phyloP scores from a whole-genome alignment of 2,113 vertebrate genomes.

The Bubalus kerabau region DNA sequence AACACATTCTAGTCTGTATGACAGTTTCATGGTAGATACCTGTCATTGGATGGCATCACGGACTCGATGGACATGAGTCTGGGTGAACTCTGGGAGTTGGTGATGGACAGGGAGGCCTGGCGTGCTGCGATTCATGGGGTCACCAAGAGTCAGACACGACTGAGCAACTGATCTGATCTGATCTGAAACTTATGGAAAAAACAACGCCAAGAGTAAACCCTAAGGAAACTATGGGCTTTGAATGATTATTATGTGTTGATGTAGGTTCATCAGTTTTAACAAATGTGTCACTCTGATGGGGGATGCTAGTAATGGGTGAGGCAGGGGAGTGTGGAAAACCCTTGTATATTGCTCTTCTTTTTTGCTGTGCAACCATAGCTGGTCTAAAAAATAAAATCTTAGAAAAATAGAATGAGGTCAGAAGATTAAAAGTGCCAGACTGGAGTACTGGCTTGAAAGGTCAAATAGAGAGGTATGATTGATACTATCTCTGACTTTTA shows the following conservation, averaged over 20 bases:
- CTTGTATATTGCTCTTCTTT: neutral
- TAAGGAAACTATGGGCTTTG: neutral
- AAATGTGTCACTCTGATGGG: neutral
- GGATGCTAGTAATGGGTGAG: neutral
- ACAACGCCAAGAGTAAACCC: neutral
- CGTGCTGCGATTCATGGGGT: too few species aligned
- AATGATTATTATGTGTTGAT: neutral
- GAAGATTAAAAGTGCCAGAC: neutral
- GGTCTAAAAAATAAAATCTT: neutral
- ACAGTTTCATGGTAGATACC: neutral
- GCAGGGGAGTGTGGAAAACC: neutral
- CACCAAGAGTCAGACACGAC: too few species aligned
- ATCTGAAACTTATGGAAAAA: neutral
- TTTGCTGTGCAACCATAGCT: neutral
- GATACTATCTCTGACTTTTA: neutral
- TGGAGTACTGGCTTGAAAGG: neutral
- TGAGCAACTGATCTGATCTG: too few species aligned
- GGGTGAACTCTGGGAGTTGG: too few species aligned
- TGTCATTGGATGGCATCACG: neutral
- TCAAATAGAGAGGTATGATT: neutral
- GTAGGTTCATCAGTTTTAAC: neutral
- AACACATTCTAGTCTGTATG: neutral
- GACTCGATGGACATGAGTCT: too few species aligned
- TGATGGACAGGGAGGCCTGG: too few species aligned
- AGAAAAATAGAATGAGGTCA: neutral